Percentiles rank a stretch among this genome's conserved stretches.
These are phyloP conservation scores for Plecturocebus donacophilus DNA, from an alignment of 2,113 vertebrate species.

Conservation along the genomic window DNA sequence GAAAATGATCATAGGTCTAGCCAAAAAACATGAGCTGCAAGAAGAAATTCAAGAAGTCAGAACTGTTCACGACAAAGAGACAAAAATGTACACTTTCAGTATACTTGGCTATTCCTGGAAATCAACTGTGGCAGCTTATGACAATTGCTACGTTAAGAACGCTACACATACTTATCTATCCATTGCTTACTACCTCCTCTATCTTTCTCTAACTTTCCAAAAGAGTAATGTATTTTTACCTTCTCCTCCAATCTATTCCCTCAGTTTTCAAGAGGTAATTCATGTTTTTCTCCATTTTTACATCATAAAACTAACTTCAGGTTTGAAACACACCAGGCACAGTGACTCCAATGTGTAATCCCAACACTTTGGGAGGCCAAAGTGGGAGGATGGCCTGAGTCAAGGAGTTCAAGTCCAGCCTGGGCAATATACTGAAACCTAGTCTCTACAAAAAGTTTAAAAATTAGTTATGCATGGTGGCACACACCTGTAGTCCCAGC, in stretches of 20 bases:
- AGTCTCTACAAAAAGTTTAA: no score
- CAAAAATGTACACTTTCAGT: not conserved
- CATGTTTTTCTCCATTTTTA: constrained; percentile 31
- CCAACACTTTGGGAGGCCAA: no score
- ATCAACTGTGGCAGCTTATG: not conserved
- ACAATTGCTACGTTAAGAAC: not conserved
- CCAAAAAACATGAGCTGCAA: constrained; percentile 60
- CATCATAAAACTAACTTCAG: constrained; percentile 33
- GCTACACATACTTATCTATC: no score
- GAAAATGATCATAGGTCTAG: constrained; percentile 18
- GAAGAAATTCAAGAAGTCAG: constrained; percentile 54
- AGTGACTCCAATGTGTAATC: no score
- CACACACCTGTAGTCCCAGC: no score
- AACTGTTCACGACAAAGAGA: not conserved
- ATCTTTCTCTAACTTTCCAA: not conserved
- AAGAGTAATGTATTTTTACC: not conserved
- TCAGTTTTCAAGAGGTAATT: not conserved
- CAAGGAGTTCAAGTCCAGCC: no score
- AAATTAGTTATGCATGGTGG: no score
- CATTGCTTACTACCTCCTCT: not conserved
- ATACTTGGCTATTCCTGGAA: not conserved
- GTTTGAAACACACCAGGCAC: not conserved
- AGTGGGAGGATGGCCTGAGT: no score
- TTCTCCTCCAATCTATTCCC: not conserved
- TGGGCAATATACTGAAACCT: no score